Evolutionary conservation across 2,113 vertebrate genomes (phyloP), one percentile per base, ranked within the genome.

Genomic region (Rhipidura dahli): DNA sequence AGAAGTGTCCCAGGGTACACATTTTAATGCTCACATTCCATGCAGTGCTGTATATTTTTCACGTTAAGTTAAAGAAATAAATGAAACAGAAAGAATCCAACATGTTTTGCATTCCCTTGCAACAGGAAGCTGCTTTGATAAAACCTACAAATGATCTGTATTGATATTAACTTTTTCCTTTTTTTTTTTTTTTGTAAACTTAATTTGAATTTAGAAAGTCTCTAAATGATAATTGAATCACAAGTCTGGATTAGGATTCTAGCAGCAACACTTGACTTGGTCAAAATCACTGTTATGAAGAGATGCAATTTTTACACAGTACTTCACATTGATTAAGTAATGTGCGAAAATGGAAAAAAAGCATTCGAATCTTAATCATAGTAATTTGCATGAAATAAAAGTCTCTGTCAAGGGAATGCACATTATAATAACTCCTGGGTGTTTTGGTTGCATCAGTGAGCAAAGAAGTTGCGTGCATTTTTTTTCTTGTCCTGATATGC

Each of bases 251-350:
- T 99, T 99, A 99, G 98, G 98, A 99, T 99, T 99, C 99, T 99
- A 99, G 98, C 98, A 99, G 99, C 98, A 98, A 98, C 99, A 99
- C 99, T 99, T 99, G 99, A 99, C 99, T 99, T 99, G 99, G 99
- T 99, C 99, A 99, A 99, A 99, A 99, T 98, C 98, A 99, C 99
- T 98, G 99, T 99, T 99, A 99, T 98, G 97, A 97, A 98, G 98
- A 98, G 98, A 99, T 98, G 98, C 98, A 99, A 99, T 99, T 99
- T 99, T 99, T 99, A 99, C 99, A 99, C 98, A 98, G 98, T 99
- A 99, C 99, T 99, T 99, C 99, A 99, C 99, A 99, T 99, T 99
- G 99, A 99, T 99, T 99, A 99, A 98, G 98, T 99, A 99, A 99
- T 98, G 99, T 99, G 99, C 92, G 98, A 98, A 98, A 99, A 99